phyloP scores from a whole-genome alignment of 2,113 vertebrate species.

The Aegotheles bennettii region DNA sequence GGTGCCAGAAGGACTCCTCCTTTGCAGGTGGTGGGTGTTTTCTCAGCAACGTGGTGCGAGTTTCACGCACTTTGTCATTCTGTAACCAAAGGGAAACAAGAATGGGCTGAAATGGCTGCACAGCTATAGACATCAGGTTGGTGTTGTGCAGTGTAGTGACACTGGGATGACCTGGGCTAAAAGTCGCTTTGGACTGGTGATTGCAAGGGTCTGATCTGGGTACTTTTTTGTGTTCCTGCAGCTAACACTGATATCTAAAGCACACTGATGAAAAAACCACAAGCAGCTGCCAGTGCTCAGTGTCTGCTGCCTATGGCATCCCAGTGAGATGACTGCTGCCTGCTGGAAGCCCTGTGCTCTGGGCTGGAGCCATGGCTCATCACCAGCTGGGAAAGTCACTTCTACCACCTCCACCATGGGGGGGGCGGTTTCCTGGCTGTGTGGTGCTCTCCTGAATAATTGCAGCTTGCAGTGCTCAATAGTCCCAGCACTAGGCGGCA shows the following conservation, averaged over 20 bases:
- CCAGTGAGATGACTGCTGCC: neutral
- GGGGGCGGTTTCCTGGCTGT: neutral
- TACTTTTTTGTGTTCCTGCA: neutral
- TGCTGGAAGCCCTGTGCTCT: neutral
- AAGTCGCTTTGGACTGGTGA: neutral
- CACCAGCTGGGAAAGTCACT: neutral
- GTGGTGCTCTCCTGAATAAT: neutral
- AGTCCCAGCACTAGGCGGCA: neutral
- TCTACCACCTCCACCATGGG: fast-evolving
- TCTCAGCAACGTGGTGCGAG: conserved; percentile 76
- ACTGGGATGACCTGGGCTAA: neutral
- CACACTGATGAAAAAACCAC: neutral
- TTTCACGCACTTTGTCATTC: conserved; percentile 53
- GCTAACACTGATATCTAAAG: neutral
- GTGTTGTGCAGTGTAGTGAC: fast-evolving
- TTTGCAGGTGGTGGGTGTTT: conserved; percentile 38
- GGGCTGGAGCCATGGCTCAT: neutral
- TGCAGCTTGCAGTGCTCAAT: neutral
- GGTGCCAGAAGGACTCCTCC: conserved; percentile 74
- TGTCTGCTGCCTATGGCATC: neutral
- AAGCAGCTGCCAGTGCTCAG: neutral
- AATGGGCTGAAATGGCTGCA: neutral
- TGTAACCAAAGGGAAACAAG: neutral
- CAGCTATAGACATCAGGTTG: neutral
- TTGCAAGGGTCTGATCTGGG: no score